These are phyloP conservation scores for Epirrhoe tristata DNA, from an alignment of 2,888 invertebrate species.

Conservation along the genomic window DNA sequence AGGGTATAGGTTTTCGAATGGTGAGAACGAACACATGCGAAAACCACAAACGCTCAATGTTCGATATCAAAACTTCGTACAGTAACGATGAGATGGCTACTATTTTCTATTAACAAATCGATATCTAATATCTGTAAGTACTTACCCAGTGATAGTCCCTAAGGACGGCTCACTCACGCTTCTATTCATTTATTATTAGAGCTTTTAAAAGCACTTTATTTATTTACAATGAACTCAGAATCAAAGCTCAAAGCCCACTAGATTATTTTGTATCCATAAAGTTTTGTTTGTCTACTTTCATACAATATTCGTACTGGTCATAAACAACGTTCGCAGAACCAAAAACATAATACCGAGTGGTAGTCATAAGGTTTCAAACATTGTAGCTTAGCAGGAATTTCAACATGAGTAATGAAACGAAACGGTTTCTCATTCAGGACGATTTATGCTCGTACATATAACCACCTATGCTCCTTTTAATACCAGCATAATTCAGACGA, in stretches of 20 bases:
- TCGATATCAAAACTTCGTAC: neutral
- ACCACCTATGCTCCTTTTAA: constrained; percentile 40
- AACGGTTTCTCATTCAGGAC: constrained; percentile 38
- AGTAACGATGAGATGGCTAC: neutral
- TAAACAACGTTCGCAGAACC: constrained; percentile 1
- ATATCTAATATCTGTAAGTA: constrained; percentile 7
- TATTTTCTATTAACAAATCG: constrained; percentile 8
- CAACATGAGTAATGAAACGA: constrained; percentile 36
- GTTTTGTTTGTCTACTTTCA: neutral
- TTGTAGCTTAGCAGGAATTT: constrained; percentile 21
- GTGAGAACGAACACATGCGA: neutral
- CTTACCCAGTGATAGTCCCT: constrained; percentile 60
- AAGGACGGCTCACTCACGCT: constrained; percentile 72
- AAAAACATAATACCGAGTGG: neutral
- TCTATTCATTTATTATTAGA: constrained; percentile 51
- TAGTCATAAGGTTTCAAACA: constrained; percentile 13
- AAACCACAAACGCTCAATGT: constrained; percentile 1
- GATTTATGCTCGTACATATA: constrained; percentile 40
- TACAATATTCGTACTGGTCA: constrained; percentile 7
- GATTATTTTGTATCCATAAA: constrained; percentile 17
- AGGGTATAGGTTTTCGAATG: neutral
- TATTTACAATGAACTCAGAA: constrained; percentile 20
- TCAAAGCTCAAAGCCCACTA: constrained; percentile 29
- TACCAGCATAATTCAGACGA: constrained; percentile 37
- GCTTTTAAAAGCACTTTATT: constrained; percentile 22